Percentiles rank a stretch among this genome's conserved stretches.
Evolutionary conservation across 2,113 vertebrate genomes (phyloP).

Genomic region (Gavialis gangeticus): DNA sequence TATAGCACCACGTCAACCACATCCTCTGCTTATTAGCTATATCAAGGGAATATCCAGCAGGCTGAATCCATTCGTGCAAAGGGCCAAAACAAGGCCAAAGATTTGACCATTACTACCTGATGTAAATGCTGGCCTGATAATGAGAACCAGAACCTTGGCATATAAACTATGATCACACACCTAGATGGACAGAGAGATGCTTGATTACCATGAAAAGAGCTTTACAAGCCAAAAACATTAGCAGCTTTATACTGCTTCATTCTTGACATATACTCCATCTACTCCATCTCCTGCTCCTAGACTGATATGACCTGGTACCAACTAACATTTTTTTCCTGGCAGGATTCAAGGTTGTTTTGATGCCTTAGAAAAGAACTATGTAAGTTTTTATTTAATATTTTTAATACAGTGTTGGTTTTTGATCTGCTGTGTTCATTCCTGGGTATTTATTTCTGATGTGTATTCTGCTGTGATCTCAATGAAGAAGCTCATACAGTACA

Average conservation of each 20-base stretch:
- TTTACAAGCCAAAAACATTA: conserved; percentile 15
- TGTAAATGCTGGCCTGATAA: conserved; percentile 15
- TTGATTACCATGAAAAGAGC: conserved; percentile 33
- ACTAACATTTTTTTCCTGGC: conserved; percentile 62
- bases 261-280: conserved; percentile 27
- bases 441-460: neutral
- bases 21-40: neutral
- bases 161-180: conserved; percentile 1
- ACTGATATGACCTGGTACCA: conserved; percentile 29
- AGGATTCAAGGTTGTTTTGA: conserved; percentile 86
- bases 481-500: neutral
- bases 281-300: neutral
- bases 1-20: neutral
- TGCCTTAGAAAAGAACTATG: conserved; percentile 83
- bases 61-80: conserved; percentile 29
- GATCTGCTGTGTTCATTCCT: neutral
- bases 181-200: neutral
- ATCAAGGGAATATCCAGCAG: conserved; percentile 10
- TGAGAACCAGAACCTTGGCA: neutral
- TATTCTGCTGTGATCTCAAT: neutral
- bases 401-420: neutral
- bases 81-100: neutral
- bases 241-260: conserved; percentile 27
- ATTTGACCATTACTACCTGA: conserved; percentile 30
- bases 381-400: conserved; percentile 71